These are phyloP conservation scores for Rhysida immarginata DNA, from an alignment of 1,140 invertebrate genomes.

Conservation along the genomic window DNA sequence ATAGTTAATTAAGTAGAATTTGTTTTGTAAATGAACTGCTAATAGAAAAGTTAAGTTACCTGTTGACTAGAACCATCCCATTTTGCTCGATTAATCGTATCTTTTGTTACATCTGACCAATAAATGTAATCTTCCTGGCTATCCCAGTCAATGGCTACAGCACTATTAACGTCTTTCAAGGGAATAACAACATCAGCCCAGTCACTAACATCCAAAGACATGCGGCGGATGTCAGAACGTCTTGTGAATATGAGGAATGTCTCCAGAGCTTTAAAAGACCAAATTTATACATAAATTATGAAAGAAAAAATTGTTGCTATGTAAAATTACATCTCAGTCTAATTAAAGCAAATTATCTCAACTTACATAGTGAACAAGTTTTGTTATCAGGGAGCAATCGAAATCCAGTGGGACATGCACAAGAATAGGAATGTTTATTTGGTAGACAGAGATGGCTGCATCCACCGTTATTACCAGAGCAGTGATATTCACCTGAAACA, in stretches of 20 bases:
- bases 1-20: too few species aligned
- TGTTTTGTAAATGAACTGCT: too few species aligned
- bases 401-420: constrained; percentile 69
- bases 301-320: background rate
- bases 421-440: constrained; percentile 30
- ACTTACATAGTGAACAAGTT: constrained; percentile 24
- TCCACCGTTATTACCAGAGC: constrained; percentile 55
- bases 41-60: too few species aligned
- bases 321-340: background rate
- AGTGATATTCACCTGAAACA: constrained; percentile 38
- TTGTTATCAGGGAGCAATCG: constrained; percentile 48
- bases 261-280: constrained; percentile 36
- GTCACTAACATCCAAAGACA: constrained; percentile 28
- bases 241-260: constrained; percentile 64
- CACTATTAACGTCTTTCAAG: constrained; percentile 60
- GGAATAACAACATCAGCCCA: constrained; percentile 55
- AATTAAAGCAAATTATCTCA: background rate
- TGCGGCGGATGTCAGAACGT: constrained; percentile 54
- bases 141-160: constrained; percentile 70
- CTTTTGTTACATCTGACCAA: constrained; percentile 72
- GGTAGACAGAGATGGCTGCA: constrained; percentile 83
- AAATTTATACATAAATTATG: background rate
- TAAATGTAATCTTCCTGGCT: constrained; percentile 59
- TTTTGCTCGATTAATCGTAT: constrained; percentile 59
- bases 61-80: constrained; percentile 56